phyloP scores from a whole-genome alignment of 2,113 vertebrate species.

The Elaphurus davidianus region DNA sequence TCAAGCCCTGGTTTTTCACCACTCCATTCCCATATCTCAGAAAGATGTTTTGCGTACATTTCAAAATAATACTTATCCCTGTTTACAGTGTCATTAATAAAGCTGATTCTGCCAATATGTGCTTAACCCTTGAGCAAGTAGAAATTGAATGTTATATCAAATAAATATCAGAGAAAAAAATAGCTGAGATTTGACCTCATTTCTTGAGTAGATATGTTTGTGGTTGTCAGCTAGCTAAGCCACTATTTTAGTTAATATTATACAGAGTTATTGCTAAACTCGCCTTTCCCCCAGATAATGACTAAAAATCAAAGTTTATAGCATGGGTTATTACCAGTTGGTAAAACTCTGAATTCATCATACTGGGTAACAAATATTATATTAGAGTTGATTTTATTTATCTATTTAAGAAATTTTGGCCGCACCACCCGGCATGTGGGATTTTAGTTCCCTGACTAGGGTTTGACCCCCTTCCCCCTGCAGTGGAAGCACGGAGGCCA shows the following conservation, averaged over 20 bases:
- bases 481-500: background rate
- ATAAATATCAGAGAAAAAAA: background rate
- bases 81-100: constrained; percentile 1
- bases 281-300: constrained; percentile 14
- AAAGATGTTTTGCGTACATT: background rate
- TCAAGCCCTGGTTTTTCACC: background rate
- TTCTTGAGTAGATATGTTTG: constrained; percentile 25
- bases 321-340: background rate
- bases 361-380: background rate
- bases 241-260: background rate
- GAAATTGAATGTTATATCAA: background rate
- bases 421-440: rapidly evolving
- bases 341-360: background rate
- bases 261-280: constrained; percentile 27
- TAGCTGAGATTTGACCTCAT: background rate
- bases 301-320: constrained; percentile 16
- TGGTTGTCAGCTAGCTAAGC: background rate
- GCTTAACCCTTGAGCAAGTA: background rate
- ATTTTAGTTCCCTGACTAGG: background rate
- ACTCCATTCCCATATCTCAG: background rate
- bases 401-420: background rate
- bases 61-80: background rate
- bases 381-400: background rate
- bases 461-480: background rate
- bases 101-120: background rate